Evolutionary conservation across 1,140 invertebrate species (phyloP).

Genomic region (Dysdera silvatica): DNA sequence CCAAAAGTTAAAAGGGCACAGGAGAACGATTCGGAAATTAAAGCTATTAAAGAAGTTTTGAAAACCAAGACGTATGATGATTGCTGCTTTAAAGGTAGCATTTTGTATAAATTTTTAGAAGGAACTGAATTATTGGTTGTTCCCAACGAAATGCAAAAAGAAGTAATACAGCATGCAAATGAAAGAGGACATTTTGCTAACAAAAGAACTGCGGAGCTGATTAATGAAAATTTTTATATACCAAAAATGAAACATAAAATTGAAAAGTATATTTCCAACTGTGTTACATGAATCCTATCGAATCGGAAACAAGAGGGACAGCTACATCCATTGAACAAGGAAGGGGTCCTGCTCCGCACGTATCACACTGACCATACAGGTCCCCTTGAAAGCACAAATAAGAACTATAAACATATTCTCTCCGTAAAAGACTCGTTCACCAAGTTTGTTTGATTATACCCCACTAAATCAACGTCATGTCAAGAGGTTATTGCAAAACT

Average conservation of each 20-base stretch:
- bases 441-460: constrained; percentile 1
- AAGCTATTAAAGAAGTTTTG: not conserved
- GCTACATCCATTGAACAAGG: not conserved
- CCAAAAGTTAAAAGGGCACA: not conserved
- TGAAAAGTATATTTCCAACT: not conserved
- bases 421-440: not conserved
- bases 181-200: not conserved
- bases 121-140: not conserved
- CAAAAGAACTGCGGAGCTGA: not conserved
- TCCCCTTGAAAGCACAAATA: not conserved
- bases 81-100: not conserved
- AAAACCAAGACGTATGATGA: not conserved
- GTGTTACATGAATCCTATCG: not conserved
- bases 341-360: not conserved
- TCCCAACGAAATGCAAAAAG: not conserved
- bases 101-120: not conserved
- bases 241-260: not conserved
- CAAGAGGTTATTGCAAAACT: not conserved
- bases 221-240: not conserved
- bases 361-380: not conserved
- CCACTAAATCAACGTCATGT: not conserved
- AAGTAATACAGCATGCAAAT: not conserved
- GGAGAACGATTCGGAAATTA: not conserved
- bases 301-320: not conserved
- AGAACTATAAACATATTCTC: not conserved